Evolutionary conservation across 2,113 vertebrate species (phyloP).

Genomic region (Rhizomys pruinosus): DNA sequence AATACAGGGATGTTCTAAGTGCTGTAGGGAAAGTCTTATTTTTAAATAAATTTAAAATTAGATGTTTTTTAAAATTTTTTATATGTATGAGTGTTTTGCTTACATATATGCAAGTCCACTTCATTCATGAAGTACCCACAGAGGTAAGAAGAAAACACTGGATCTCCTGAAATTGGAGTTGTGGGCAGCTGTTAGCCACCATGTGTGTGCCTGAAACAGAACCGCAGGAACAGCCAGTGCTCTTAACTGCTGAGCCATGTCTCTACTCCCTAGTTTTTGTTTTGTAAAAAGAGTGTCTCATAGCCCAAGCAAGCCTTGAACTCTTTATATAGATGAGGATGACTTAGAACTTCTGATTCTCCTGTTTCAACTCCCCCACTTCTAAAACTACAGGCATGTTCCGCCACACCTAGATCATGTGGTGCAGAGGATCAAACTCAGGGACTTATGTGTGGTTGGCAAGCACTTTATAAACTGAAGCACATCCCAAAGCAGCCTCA

Average conservation of each 20-base stretch:
- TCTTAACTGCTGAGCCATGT: no score
- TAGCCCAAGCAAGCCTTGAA: neutral
- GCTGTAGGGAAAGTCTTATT: neutral
- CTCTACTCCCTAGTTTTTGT: no score
- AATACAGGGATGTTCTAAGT: neutral
- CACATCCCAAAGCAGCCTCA: neutral
- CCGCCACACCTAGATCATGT: neutral
- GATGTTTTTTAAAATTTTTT: neutral
- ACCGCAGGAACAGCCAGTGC: no score
- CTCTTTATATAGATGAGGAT: neutral
- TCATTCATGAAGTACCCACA: no score
- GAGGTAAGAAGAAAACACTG: no score
- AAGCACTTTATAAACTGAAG: neutral
- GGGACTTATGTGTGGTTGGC: no score
- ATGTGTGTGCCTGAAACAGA: no score
- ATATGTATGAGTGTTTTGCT: no score
- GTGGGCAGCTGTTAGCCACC: no score
- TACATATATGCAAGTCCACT: no score
- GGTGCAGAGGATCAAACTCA: neutral
- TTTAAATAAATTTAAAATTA: slow-evolving; percentile 52
- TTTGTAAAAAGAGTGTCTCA: neutral
- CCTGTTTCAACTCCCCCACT: neutral
- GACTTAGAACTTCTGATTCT: neutral
- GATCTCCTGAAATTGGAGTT: no score
- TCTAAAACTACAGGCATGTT: no score